These are phyloP conservation scores for Simalia tracyae DNA, from an alignment of 2,797 vertebrate genomes.

Conservation along the genomic window DNA sequence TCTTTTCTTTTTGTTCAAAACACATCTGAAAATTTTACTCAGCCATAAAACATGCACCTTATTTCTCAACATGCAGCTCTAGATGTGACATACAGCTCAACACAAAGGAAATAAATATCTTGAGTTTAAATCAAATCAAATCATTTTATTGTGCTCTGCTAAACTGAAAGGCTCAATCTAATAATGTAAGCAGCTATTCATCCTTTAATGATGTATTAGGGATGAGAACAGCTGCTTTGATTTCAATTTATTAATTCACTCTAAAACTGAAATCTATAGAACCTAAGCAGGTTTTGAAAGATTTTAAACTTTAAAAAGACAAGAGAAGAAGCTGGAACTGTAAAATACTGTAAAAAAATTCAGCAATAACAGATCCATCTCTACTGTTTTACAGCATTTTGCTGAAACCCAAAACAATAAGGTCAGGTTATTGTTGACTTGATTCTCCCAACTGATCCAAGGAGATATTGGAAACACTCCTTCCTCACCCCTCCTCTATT, in stretches of 20 bases:
- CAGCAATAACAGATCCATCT: neutral
- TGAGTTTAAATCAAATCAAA: neutral
- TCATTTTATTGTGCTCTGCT: neutral
- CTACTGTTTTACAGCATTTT: neutral
- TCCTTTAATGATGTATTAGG: neutral
- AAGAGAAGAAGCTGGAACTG: neutral
- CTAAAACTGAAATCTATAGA: neutral
- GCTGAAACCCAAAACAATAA: neutral
- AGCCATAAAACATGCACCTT: neutral
- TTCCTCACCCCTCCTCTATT: neutral
- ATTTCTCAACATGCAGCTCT: neutral
- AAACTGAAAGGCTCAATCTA: neutral
- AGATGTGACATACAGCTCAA: neutral
- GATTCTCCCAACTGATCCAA: neutral
- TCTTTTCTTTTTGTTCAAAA: neutral
- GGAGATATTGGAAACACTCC: neutral
- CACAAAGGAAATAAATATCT: neutral
- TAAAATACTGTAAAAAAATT: neutral
- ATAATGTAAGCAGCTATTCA: neutral
- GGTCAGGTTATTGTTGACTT: no score
- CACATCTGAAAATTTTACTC: neutral
- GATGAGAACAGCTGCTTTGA: neutral
- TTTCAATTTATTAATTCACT: neutral
- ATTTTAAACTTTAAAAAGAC: neutral
- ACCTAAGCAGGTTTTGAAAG: neutral